phyloP scores from a whole-genome alignment of 2,797 vertebrate genomes.

The Chlorospingus flavigularis region DNA sequence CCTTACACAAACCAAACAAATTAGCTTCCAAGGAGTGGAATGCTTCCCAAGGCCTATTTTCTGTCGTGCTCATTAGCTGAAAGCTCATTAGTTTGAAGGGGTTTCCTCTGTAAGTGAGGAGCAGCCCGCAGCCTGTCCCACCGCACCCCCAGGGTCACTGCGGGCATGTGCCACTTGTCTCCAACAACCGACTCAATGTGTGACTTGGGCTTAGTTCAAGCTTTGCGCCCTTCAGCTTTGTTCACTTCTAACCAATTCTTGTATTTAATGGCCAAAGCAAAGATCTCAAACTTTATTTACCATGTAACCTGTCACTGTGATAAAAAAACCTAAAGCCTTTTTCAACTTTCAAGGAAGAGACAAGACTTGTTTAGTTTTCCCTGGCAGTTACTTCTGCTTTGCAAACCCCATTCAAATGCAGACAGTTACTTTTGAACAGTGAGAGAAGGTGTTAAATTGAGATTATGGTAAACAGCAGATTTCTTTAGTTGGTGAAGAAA shows the following conservation, averaged over 20 bases:
- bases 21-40: background rate
- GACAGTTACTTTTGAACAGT: conserved; percentile 60
- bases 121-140: background rate
- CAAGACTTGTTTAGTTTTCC: background rate
- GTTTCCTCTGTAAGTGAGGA: background rate
- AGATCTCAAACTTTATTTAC: conserved; percentile 44
- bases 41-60: background rate
- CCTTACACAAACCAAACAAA: background rate
- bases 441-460: conserved; percentile 66
- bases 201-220: conserved; percentile 12
- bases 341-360: conserved; percentile 28
- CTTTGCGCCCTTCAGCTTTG: conserved; percentile 23
- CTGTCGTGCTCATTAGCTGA: background rate
- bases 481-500: conserved; percentile 63
- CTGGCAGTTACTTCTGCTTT: conserved; percentile 48
- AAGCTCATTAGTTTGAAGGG: background rate
- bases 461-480: conserved; percentile 70
- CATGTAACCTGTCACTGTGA: conserved; percentile 36
- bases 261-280: conserved; percentile 26
- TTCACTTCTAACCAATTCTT: background rate
- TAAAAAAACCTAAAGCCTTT: conserved; percentile 36
- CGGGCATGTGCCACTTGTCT: background rate
- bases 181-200: background rate
- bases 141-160: accelerated
- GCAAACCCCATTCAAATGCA: conserved; percentile 34